These are phyloP conservation scores for Sebastolobus alascanus DNA, from an alignment of 2,797 vertebrate species.

Conservation along the genomic window DNA sequence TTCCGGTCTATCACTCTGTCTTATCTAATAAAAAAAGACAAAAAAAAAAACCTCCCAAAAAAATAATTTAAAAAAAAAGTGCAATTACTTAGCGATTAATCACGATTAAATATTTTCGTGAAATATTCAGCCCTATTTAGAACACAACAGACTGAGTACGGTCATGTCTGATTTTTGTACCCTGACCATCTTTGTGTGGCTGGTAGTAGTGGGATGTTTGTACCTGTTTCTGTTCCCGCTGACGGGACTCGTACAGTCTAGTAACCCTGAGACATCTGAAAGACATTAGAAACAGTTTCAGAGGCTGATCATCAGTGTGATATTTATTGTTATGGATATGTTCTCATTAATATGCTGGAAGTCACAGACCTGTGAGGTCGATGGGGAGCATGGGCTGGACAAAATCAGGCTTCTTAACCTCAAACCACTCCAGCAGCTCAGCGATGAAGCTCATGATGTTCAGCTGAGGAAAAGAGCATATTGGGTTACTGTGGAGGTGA, in stretches of 20 bases:
- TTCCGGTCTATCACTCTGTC: no score
- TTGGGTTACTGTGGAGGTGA: not conserved
- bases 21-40: no score
- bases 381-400: conserved; percentile 85
- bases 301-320: not conserved
- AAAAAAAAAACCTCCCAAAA: no score
- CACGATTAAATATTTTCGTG: no score
- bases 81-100: no score
- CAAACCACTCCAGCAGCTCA: conserved; percentile 91
- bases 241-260: conserved; percentile 83
- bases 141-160: no score
- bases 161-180: no score
- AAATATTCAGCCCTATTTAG: no score
- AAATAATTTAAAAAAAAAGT: no score
- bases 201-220: not conserved
- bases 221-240: conserved; percentile 86
- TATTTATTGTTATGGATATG: not conserved
- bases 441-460: conserved; percentile 92
- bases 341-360: no score
- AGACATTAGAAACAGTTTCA: conserved; percentile 29
- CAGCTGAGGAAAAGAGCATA: conserved; percentile 74
- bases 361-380: conserved; percentile 82
- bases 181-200: not conserved
- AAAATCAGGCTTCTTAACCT: conserved; percentile 90
- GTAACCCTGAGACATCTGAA: conserved; percentile 83